These are phyloP conservation scores for Phalacrocorax aristotelis DNA, from an alignment of 2,113 vertebrate genomes.

Conservation along the genomic window DNA sequence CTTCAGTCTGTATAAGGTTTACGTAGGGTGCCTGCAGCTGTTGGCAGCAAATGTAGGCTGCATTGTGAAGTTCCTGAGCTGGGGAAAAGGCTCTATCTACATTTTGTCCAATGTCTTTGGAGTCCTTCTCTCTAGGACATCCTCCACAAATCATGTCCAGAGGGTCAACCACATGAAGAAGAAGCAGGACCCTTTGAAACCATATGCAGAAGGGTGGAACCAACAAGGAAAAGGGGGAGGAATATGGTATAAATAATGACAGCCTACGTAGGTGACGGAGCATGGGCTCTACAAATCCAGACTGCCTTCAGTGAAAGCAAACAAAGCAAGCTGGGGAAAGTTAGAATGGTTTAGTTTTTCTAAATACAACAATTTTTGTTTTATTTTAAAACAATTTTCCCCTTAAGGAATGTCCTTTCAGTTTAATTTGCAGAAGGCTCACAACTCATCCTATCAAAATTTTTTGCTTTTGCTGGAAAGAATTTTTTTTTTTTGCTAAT, in stretches of 20 bases:
- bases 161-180: background rate
- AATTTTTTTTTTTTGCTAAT: background rate
- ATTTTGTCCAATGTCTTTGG: background rate
- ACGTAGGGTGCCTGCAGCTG: background rate
- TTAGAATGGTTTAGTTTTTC: background rate
- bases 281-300: background rate
- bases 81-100: background rate
- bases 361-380: background rate
- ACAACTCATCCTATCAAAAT: background rate
- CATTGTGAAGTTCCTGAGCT: background rate
- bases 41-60: background rate
- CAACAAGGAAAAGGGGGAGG: background rate
- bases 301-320: constrained; percentile 4
- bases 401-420: background rate
- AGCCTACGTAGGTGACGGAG: background rate
- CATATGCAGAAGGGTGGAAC: background rate
- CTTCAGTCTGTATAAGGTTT: background rate
- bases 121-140: background rate
- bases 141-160: background rate
- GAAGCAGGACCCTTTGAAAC: background rate
- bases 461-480: background rate
- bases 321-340: background rate
- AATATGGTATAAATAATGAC: background rate
- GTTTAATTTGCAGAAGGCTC: background rate
- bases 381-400: constrained; percentile 26